These are phyloP conservation scores for Tokudaia muenninki DNA, from an alignment of 2,797 vertebrate species.

Conservation along the genomic window DNA sequence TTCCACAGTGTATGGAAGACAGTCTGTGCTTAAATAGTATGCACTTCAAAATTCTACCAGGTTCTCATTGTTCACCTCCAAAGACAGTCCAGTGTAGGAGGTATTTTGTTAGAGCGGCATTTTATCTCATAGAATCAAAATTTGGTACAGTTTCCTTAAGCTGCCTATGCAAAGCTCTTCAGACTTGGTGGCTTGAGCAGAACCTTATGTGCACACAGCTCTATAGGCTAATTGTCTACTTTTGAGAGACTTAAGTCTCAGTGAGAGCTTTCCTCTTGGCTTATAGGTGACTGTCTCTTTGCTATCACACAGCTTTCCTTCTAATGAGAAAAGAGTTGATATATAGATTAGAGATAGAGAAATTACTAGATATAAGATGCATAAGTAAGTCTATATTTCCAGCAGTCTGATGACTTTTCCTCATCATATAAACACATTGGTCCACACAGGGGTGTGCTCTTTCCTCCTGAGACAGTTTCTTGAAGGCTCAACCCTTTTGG, in stretches of 20 bases:
- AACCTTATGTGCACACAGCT: not conserved
- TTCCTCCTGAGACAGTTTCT: too few species aligned
- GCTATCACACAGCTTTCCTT: not conserved
- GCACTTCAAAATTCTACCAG: not conserved
- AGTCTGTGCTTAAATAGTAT: not conserved
- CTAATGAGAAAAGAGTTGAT: not conserved
- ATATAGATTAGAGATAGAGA: not conserved
- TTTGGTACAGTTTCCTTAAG: not conserved
- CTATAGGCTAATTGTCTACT: fast-evolving
- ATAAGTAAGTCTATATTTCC: not conserved
- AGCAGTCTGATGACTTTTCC: not conserved
- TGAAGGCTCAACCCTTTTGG: not conserved
- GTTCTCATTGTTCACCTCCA: not conserved
- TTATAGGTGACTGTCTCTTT: not conserved
- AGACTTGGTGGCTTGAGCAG: not conserved
- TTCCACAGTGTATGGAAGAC: not conserved
- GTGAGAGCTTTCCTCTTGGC: not conserved
- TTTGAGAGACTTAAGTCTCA: not conserved
- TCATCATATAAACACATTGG: not conserved
- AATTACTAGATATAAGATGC: not conserved
- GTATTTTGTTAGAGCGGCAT: not conserved
- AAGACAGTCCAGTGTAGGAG: not conserved
- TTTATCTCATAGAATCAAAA: not conserved
- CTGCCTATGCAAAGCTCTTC: not conserved
- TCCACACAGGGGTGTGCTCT: too few species aligned